phyloP scores from a whole-genome alignment of 2,113 vertebrate genomes.

The Platycercus adscitus region DNA sequence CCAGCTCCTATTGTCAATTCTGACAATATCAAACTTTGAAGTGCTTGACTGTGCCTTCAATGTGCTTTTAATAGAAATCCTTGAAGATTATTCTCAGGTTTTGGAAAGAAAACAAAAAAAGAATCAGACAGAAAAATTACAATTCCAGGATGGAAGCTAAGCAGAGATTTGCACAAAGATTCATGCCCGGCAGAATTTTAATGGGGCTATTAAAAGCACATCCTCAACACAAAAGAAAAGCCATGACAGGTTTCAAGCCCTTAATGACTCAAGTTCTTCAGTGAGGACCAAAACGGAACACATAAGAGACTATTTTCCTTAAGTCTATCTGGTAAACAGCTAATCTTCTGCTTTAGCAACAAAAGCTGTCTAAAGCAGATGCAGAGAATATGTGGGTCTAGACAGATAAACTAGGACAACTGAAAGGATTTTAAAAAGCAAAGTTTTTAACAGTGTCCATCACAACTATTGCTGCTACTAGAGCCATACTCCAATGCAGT shows the following conservation, averaged over 20 bases:
- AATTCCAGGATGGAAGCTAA: not conserved
- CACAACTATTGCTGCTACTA: not conserved
- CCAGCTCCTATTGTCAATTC: conserved; percentile 18
- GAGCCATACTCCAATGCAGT: not conserved
- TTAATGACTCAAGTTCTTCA: not conserved
- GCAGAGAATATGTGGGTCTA: not conserved
- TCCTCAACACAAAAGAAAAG: conserved; percentile 26
- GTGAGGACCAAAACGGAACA: not conserved
- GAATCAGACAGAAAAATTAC: not conserved
- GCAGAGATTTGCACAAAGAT: not conserved
- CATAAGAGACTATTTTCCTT: not conserved
- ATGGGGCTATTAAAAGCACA: conserved; percentile 25
- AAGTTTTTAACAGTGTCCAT: not conserved
- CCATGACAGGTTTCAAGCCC: not conserved
- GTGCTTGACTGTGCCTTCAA: conserved; percentile 25
- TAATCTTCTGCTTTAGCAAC: conserved; percentile 18
- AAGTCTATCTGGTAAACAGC: conserved; percentile 10
- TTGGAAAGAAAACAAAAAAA: not conserved
- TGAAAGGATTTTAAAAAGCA: not conserved
- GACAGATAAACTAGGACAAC: not conserved
- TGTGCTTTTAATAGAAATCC: conserved; percentile 47
- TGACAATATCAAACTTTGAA: conserved; percentile 42
- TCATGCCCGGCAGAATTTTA: not conserved
- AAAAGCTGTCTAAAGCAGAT: not conserved
- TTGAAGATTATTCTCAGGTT: conserved; percentile 31